Evolutionary conservation across 2,113 vertebrate genomes (phyloP).

Genomic region (Benthochromis sp.): DNA sequence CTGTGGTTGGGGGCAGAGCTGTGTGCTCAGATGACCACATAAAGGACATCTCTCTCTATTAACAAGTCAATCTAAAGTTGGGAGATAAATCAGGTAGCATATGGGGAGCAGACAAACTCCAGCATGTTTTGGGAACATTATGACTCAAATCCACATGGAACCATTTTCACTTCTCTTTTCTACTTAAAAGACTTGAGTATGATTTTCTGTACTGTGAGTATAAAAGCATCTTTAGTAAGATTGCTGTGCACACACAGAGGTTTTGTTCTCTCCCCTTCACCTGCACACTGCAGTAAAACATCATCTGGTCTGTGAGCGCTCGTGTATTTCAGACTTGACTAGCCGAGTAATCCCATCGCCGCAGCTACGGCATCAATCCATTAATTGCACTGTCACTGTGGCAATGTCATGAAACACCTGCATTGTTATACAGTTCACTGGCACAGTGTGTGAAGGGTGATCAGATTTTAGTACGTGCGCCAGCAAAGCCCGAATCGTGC

Average conservation of each 20-base stretch:
- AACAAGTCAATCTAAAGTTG: not conserved
- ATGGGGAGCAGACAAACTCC: not conserved
- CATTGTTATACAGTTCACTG: slow-evolving; percentile 48
- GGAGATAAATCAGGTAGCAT: not conserved
- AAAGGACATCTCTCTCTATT: not conserved
- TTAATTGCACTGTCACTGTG: slow-evolving; percentile 55
- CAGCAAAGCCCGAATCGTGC: slow-evolving; percentile 22
- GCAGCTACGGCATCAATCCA: slow-evolving; percentile 45
- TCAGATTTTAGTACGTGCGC: slow-evolving; percentile 49
- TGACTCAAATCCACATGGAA: not conserved
- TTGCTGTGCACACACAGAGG: not conserved
- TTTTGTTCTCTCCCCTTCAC: not conserved
- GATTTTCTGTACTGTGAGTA: not conserved
- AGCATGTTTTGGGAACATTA: not conserved
- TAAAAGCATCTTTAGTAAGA: not conserved
- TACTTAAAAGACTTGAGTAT: not conserved
- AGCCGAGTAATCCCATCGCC: slow-evolving; percentile 48
- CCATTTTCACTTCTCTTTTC: not conserved
- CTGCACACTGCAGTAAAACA: slow-evolving; percentile 8
- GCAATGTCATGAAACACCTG: slow-evolving; percentile 55
- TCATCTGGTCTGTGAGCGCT: not conserved
- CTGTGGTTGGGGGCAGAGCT: not conserved
- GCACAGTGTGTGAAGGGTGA: slow-evolving; percentile 25
- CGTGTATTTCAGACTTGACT: slow-evolving; percentile 47
- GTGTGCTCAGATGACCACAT: not conserved